These are phyloP conservation scores for Temnothorax longispinosus DNA, from an alignment of 1,140 invertebrate species.

Conservation along the genomic window DNA sequence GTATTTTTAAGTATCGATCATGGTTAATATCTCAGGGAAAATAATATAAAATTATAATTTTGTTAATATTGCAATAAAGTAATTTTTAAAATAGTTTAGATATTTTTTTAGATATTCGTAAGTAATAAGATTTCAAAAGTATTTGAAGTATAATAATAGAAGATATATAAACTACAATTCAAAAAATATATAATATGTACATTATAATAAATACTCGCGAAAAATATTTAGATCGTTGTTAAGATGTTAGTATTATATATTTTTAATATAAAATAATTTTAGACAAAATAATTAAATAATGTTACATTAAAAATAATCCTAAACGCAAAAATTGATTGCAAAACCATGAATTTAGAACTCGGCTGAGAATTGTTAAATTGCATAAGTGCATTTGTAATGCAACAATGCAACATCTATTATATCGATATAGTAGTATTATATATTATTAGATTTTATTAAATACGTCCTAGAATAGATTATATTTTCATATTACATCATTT, in stretches of 20 bases:
- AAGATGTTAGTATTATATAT: neutral
- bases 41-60: neutral
- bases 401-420: neutral
- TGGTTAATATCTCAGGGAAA: neutral
- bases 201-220: neutral
- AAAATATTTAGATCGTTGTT: neutral
- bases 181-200: neutral
- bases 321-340: neutral
- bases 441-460: neutral
- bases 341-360: neutral
- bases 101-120: neutral
- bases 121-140: neutral
- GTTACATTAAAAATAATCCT: neutral
- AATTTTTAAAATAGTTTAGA: neutral
- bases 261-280: neutral
- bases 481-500: constrained; percentile 6
- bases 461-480: neutral
- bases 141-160: neutral
- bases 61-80: neutral
- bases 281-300: neutral
- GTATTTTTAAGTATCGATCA: neutral
- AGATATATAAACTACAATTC: neutral
- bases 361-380: neutral
- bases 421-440: neutral
- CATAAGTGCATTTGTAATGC: neutral